Conservation (phyloP, 2,797 vertebrate genomes). For the Chelon labrosus region DNA sequence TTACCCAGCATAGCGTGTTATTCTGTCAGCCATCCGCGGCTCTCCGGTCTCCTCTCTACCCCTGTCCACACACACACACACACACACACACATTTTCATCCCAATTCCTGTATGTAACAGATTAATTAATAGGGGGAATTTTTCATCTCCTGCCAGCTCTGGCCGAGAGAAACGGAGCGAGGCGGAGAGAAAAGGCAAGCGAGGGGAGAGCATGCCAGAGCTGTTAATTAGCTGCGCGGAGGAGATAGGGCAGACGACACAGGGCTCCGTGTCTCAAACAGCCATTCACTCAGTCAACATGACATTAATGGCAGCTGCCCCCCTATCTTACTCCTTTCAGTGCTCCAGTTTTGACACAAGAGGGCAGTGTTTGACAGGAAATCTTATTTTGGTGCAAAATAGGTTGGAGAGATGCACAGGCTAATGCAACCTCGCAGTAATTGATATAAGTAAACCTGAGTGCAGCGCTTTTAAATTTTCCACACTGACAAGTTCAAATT, state of each 20-base stretch:
- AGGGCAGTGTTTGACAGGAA: constrained; percentile 65
- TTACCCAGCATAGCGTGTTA: constrained; percentile 42
- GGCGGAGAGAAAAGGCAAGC: constrained; percentile 31
- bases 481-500: neutral
- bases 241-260: constrained; percentile 55
- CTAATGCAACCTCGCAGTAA: constrained; percentile 9
- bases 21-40: constrained; percentile 46
- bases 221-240: constrained; percentile 74
- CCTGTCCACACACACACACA: constrained; percentile 3
- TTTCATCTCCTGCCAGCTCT: constrained; percentile 67
- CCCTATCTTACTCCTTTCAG: constrained; percentile 19
- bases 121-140: constrained; percentile 75
- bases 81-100: constrained; percentile 42
- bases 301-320: constrained; percentile 55
- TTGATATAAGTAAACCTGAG: neutral
- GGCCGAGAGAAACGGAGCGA: constrained; percentile 48
- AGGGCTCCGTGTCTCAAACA: constrained; percentile 59
- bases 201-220: constrained; percentile 46
- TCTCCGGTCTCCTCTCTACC: constrained; percentile 24
- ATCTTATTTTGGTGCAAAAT: neutral
- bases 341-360: constrained; percentile 61
- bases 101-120: constrained; percentile 55
- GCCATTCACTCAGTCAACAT: constrained; percentile 65
- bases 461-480: neutral
- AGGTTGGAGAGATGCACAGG: no score